Percentiles rank a stretch among this genome's conserved stretches.
Conservation (phyloP, 1,140 invertebrate genomes). For the Atta colombica region DNA sequence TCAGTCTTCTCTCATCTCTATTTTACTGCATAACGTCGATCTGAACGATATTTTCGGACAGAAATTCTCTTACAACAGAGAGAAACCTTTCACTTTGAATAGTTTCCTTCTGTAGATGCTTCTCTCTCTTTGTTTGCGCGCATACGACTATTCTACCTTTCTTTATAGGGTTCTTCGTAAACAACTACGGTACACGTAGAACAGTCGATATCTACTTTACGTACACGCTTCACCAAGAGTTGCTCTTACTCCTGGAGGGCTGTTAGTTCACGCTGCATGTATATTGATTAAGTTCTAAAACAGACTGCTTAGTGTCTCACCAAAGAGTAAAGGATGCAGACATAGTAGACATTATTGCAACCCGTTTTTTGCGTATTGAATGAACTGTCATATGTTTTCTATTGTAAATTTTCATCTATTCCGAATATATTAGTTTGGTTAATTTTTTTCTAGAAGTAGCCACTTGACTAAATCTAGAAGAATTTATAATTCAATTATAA, state of each 20-base stretch:
- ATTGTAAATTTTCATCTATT: no score
- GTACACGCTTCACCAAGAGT: neutral
- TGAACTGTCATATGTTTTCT: neutral
- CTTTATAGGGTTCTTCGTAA: conserved; percentile 49
- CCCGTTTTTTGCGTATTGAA: neutral
- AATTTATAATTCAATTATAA: no score
- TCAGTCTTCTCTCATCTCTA: conserved; percentile 25
- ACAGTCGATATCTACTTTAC: conserved; percentile 61
- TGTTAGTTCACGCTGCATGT: conserved; percentile 11
- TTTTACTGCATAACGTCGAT: conserved; percentile 51
- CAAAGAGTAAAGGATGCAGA: neutral
- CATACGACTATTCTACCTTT: conserved; percentile 21
- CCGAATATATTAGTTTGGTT: no score
- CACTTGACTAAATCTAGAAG: no score
- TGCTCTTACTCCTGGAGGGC: conserved; percentile 37
- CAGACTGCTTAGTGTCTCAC: neutral
- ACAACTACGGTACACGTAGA: conserved; percentile 42
- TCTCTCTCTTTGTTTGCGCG: neutral
- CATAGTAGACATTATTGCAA: neutral
- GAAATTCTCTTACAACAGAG: conserved; percentile 70
- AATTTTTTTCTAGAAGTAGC: no score
- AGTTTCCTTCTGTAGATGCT: conserved; percentile 58
- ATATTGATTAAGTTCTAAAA: conserved; percentile 61
- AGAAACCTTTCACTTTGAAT: conserved; percentile 73
- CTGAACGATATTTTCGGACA: conserved; percentile 76